A percentile compares a stretch with the other conserved stretches of the same genome.
These are phyloP conservation scores for Cottoperca gobio DNA, from an alignment of 2,797 vertebrate species.

Conservation along the genomic window DNA sequence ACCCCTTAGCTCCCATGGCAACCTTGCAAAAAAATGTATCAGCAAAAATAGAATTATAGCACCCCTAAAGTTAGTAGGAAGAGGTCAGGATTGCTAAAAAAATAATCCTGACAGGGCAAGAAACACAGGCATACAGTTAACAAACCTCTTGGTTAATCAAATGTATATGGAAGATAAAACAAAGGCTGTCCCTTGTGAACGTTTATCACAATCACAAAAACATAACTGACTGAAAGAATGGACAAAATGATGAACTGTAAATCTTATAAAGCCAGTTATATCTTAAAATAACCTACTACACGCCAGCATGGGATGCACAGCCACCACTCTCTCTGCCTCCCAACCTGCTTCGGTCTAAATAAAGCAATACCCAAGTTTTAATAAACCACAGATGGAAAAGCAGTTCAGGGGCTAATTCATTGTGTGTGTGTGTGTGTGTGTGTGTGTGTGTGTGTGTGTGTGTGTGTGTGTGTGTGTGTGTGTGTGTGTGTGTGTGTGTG, in stretches of 20 bases:
- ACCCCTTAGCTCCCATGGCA: too few species aligned
- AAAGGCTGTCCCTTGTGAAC: too few species aligned
- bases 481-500: slow-evolving; percentile 15
- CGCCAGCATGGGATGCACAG: background rate
- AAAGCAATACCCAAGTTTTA: slow-evolving; percentile 57
- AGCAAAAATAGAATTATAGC: background rate
- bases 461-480: slow-evolving; percentile 33
- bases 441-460: slow-evolving; percentile 14
- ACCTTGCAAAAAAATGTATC: too few species aligned
- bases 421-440: slow-evolving; percentile 28
- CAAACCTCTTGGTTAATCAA: background rate
- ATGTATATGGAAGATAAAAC: too few species aligned
- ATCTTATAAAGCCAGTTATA: background rate
- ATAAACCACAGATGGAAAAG: slow-evolving; percentile 63
- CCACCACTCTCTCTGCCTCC: slow-evolving; percentile 13
- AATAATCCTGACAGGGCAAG: background rate
- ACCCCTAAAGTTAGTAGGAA: background rate
- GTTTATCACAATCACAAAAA: too few species aligned
- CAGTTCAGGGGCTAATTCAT: slow-evolving; percentile 65
- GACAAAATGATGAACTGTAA: background rate
- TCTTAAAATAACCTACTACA: slow-evolving; percentile 9
- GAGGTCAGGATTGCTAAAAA: background rate
- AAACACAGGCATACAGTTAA: background rate
- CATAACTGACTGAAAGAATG: background rate
- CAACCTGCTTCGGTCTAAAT: slow-evolving; percentile 58